These are phyloP conservation scores for Luehdorfia chinensis DNA, from an alignment of 1,140 invertebrate genomes.

Conservation along the genomic window DNA sequence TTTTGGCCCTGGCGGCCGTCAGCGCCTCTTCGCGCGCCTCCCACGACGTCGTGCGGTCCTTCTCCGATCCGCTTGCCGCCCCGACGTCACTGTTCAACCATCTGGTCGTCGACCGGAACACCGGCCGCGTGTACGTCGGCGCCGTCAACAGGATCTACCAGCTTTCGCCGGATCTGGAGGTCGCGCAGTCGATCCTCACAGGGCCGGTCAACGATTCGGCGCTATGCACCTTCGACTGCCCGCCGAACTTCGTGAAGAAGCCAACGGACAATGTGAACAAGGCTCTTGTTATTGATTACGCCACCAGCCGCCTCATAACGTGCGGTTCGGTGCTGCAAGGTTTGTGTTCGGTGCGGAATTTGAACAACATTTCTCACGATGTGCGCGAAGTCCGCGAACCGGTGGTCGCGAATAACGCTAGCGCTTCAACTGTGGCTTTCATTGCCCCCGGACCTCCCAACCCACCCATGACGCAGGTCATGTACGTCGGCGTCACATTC, in stretches of 20 bases:
- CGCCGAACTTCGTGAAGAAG: slow-evolving; percentile 82
- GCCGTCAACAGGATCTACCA: slow-evolving; percentile 96
- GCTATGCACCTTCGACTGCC: slow-evolving; percentile 93
- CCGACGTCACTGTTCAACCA: slow-evolving; percentile 84
- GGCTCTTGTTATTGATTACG: slow-evolving; percentile 96
- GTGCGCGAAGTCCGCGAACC: slow-evolving; percentile 88
- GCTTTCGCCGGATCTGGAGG: slow-evolving; percentile 89
- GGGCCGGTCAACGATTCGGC: slow-evolving; percentile 94
- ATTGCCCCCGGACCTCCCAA: slow-evolving; percentile 95
- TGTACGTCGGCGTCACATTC: slow-evolving; percentile 97
- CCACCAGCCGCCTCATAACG: slow-evolving; percentile 91
- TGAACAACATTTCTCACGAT: slow-evolving; percentile 91
- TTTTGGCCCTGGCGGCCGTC: slow-evolving; percentile 72
- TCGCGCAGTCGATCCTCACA: slow-evolving; percentile 87
- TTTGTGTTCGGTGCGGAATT: slow-evolving; percentile 91
- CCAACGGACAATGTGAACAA: slow-evolving; percentile 96
- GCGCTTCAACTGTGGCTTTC: slow-evolving; percentile 96
- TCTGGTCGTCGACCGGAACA: slow-evolving; percentile 94
- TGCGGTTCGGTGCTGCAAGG: slow-evolving; percentile 96
- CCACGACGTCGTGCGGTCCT: slow-evolving; percentile 81
- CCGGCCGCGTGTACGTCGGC: slow-evolving; percentile 94
- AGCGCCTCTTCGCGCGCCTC: slow-evolving; percentile 69
- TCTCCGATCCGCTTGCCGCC: slow-evolving; percentile 79
- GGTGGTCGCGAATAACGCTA: slow-evolving; percentile 96
- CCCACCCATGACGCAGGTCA: slow-evolving; percentile 92